phyloP scores from a whole-genome alignment of 2,888 invertebrate genomes.

The Cosmia pyralina region DNA sequence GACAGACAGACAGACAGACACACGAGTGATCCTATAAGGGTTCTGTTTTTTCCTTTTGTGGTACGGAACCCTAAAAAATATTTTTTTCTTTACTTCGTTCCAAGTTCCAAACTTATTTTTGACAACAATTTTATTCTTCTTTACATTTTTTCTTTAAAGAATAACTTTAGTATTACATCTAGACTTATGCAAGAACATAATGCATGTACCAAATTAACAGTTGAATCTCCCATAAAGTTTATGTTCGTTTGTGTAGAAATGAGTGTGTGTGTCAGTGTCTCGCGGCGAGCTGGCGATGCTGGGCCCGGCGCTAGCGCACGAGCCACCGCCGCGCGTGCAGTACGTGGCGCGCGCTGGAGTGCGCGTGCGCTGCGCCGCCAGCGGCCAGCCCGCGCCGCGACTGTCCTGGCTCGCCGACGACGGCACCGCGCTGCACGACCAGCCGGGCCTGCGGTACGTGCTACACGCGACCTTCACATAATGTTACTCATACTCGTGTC shows the following conservation, averaged over 20 bases:
- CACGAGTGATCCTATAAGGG: too few relatives aligned
- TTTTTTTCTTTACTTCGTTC: constrained; percentile 50
- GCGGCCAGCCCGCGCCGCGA: constrained; percentile 75
- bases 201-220: too few relatives aligned
- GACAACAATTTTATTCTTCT: background rate
- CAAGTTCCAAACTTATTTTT: constrained; percentile 18
- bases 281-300: constrained; percentile 61
- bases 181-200: background rate
- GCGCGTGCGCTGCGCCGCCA: constrained; percentile 74
- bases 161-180: background rate
- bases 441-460: constrained; percentile 70
- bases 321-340: constrained; percentile 71
- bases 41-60: too few relatives aligned
- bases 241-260: background rate
- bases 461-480: too few relatives aligned
- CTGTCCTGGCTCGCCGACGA: constrained; percentile 76
- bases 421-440: constrained; percentile 69
- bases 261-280: constrained; percentile 30
- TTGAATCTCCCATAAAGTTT: background rate
- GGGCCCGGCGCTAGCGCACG: constrained; percentile 75
- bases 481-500: background rate
- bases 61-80: too few relatives aligned
- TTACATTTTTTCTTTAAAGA: background rate
- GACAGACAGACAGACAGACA: too few relatives aligned
- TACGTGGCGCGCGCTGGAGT: constrained; percentile 71